These are phyloP conservation scores for Bellardia pandia DNA, from an alignment of 2,888 invertebrate genomes.

Conservation along the genomic window DNA sequence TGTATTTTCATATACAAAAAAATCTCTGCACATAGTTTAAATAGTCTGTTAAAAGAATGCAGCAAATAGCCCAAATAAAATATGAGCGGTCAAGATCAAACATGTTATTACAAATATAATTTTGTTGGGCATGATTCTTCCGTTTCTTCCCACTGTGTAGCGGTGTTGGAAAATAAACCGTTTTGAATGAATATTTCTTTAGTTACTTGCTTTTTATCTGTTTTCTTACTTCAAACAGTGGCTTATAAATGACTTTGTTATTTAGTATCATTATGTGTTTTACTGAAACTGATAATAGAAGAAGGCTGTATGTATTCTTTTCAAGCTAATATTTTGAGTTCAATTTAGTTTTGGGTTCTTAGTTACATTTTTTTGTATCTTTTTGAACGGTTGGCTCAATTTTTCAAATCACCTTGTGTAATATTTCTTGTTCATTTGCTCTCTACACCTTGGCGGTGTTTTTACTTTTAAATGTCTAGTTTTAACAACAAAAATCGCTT, in stretches of 20 bases:
- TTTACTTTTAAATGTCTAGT: constrained; percentile 6
- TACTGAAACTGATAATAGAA: constrained; percentile 15
- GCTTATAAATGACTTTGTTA: constrained; percentile 67
- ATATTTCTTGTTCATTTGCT: constrained; percentile 24
- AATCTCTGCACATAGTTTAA: too few relatives aligned
- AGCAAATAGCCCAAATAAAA: not conserved
- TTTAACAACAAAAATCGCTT: constrained; percentile 41
- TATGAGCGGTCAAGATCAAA: constrained; percentile 61
- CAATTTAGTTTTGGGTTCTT: constrained; percentile 68
- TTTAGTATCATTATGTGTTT: constrained; percentile 43
- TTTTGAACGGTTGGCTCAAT: constrained; percentile 16
- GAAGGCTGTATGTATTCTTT: constrained; percentile 8
- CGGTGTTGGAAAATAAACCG: constrained; percentile 16
- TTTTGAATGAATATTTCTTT: constrained; percentile 29
- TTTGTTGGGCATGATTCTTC: constrained; percentile 55
- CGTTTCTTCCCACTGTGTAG: constrained; percentile 65
- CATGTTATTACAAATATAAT: constrained; percentile 5
- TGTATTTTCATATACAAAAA: not conserved
- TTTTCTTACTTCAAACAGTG: constrained; percentile 44
- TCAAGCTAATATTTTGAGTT: constrained; percentile 67
- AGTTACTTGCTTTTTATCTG: constrained; percentile 23
- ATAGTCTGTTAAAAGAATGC: not conserved
- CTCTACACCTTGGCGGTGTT: constrained; percentile 58
- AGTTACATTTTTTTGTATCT: constrained; percentile 20
- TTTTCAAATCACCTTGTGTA: constrained; percentile 42